Conservation (phyloP, 2,888 invertebrate species). For the Oithona nana region DNA sequence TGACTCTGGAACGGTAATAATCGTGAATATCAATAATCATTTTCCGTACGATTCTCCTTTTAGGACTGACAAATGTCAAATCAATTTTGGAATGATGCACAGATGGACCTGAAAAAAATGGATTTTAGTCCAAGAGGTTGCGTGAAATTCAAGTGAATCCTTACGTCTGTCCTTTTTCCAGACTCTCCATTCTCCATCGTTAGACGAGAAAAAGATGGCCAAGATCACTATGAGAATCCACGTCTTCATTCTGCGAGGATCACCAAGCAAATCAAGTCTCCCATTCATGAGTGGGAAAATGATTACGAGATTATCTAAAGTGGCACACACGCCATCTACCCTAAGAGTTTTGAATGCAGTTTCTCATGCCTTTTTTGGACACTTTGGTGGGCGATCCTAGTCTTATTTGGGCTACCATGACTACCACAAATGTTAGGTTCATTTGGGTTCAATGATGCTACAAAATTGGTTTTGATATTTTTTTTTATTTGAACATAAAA, state of each 20-base stretch:
- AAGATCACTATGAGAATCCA: no score
- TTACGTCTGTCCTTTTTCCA: neutral
- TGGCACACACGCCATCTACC: neutral
- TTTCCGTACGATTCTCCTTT: constrained; percentile 33
- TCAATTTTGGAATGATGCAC: neutral
- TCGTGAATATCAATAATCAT: constrained; percentile 58
- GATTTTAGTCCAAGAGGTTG: no score
- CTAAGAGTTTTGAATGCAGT: no score
- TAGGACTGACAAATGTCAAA: neutral
- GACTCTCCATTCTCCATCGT: neutral
- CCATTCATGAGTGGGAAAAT: neutral
- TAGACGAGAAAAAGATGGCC: no score
- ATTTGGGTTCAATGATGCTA: no score
- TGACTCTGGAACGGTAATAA: constrained; percentile 50
- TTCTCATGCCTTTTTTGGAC: no score
- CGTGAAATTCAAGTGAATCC: neutral
- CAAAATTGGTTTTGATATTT: no score
- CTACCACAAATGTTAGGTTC: no score
- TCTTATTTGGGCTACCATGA: no score
- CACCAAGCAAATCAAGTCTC: neutral
- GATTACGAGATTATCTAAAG: neutral
- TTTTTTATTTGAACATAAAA: no score
- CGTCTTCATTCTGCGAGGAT: no score
- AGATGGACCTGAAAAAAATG: neutral
- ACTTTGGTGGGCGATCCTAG: no score